Base-by-base conservation (phyloP, 1,140 invertebrate species). In the Drosophila tani region DNA sequence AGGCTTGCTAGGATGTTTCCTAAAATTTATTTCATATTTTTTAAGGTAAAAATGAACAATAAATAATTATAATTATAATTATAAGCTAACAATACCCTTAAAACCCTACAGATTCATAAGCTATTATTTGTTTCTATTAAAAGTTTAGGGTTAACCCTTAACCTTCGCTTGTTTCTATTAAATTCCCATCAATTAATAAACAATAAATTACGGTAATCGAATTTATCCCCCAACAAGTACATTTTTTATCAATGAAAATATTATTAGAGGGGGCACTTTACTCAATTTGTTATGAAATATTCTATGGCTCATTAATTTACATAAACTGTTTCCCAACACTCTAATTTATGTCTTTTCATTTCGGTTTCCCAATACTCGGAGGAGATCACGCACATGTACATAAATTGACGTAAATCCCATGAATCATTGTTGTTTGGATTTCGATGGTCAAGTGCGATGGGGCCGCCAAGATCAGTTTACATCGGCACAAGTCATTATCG, bases 371-470 rank as follows among this genome's bases (percentile, higher is more conserved):
- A 51, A 43, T 27, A 43, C 29, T 38, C 12, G 12, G 21, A 11
- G 12, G 21, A 14, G 27, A 40, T 56, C 68, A 69, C 67, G 67
- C 69, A 41, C 27, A n/a, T n/a, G 24, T 5, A 19, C 17, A 17
- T 5, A 19, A 17, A 17, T 8, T 14, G 45, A 29, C 53, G 21
- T 17, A 46, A 74, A 74, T 60, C 17, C 55, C 21, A 74, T 60
- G 70, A 74, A 60, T 74, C 70, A 74, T 74, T 60, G 55, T 73
- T 74, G 35, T 50, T 70, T 43, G 50, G 35, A 24, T 38, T 63
- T 49, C 63, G 74, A 32, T 66, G 59, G 71, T 76, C 73, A 64
- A 75, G 70, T 64, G 73, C 35, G 59, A 32, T 65, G 43, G 50
- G 38, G 29, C 19, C 38, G 32, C 29, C 15, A 73, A 60, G 67